Base-by-base conservation (phyloP, 1,140 invertebrate genomes). In the Calosoma granatense region DNA sequence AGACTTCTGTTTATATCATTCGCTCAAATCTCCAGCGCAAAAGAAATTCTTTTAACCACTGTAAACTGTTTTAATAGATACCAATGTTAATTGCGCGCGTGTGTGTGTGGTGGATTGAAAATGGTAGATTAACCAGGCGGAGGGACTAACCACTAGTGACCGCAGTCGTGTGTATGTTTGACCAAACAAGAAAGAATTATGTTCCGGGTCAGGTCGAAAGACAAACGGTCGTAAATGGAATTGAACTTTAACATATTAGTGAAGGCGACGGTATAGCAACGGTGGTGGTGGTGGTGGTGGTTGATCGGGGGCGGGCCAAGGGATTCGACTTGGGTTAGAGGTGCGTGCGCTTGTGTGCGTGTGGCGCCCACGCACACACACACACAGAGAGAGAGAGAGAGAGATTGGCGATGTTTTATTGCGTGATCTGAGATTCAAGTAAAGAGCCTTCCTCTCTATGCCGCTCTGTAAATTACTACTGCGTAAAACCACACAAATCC, bases 401-500 rank as follows among this genome's bases (percentile, higher is more conserved):
- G 41, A 11, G 9, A 17, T 12, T 17, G 17, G 9, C 41, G 41
- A 47, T 47, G 41, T 47, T 47, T 47, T 47, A 47, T 47, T 47
- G 41, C 41, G 41, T 47, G 41, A 47, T 47, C 41, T 47, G 41
- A 47, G 41, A 47, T 47, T 47, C 41, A 47, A 47, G 41, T 47
- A 17, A 47, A 47, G 41, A 47, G 26, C 26, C n/a, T 36, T 36
- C n/a, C 26, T 36, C 26, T 36, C 26, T n/a, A 47, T 17, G 41
- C 41, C 41, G 41, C 41, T 47, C 3, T 47, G 9, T 47, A 47
- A 47, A 47, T 47, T 47, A 47, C 41, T 11, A 47, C 41, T 17
- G 41, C 9, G 26, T 36, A n/a, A n/a, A 9, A 9, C 26, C n/a
- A n/a, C 41, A 17, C 6, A 47, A 17, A 47, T 47, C 41, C 17